Conservation (phyloP, 2,888 invertebrate species). For the Diloba caeruleocephala region DNA sequence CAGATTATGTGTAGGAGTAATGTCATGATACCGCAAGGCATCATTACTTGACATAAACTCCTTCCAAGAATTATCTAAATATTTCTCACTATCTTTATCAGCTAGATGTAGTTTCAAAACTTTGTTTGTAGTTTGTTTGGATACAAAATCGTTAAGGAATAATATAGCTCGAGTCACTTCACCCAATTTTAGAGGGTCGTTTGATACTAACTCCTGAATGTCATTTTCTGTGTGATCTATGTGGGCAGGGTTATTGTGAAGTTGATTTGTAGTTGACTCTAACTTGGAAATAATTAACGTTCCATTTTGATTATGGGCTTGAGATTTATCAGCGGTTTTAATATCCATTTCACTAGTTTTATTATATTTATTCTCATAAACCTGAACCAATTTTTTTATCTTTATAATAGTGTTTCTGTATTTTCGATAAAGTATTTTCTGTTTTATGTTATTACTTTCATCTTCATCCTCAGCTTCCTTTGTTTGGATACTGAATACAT, state of each 20-base stretch:
- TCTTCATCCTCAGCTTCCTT: background rate
- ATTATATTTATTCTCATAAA: slow-evolving; percentile 58
- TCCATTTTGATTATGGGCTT: slow-evolving; percentile 14
- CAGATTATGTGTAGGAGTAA: background rate
- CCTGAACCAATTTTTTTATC: slow-evolving; percentile 64
- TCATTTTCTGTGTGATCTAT: slow-evolving; percentile 16
- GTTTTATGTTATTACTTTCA: slow-evolving; percentile 9
- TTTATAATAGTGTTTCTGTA: slow-evolving; percentile 64
- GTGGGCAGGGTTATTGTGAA: background rate
- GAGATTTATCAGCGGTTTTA: background rate
- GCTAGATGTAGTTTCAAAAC: background rate
- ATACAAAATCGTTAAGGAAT: slow-evolving; percentile 45
- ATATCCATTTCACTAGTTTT: slow-evolving; percentile 1
- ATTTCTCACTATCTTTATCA: background rate
- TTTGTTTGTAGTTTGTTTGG: slow-evolving; percentile 46
- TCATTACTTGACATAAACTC: background rate
- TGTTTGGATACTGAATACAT: slow-evolving; percentile 19
- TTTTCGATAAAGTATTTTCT: slow-evolving; percentile 6
- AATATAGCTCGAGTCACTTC: slow-evolving; percentile 47
- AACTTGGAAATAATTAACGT: background rate
- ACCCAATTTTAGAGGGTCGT: slow-evolving; percentile 25
- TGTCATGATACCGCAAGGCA: background rate
- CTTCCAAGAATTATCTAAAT: background rate
- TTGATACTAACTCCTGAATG: slow-evolving; percentile 2
- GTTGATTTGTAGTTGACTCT: slow-evolving; percentile 7